Percentiles rank a stretch among this genome's conserved stretches.
Conservation (phyloP, 2,113 vertebrate genomes). For the Cottus gobio region DNA sequence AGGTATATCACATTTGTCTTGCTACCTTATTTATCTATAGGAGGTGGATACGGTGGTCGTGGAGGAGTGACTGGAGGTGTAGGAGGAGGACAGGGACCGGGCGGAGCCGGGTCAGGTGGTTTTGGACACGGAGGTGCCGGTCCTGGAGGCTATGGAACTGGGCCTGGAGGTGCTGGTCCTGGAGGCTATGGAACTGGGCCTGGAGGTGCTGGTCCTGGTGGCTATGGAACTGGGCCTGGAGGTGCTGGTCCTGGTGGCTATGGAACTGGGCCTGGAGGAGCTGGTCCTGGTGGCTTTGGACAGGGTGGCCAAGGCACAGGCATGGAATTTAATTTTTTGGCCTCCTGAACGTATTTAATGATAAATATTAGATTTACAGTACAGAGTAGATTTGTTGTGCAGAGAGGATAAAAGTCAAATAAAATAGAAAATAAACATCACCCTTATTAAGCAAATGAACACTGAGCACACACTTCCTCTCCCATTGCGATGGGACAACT, state of each 20-base stretch:
- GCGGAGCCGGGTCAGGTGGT: conserved; percentile 42
- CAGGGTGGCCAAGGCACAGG: conserved; percentile 47
- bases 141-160: conserved; percentile 51
- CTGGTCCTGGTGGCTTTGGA: conserved; percentile 54
- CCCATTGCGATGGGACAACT: too few species aligned
- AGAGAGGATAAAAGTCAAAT: neutral
- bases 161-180: conserved; percentile 52
- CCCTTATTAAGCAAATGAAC: neutral
- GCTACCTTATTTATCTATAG: conserved; percentile 1
- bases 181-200: conserved; percentile 38
- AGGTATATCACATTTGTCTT: neutral
- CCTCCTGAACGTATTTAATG: neutral
- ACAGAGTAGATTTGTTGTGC: neutral
- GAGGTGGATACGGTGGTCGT: conserved; percentile 49
- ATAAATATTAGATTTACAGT: neutral
- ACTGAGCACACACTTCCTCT: neutral
- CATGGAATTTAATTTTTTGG: neutral
- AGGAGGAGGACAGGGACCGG: conserved; percentile 40
- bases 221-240: conserved; percentile 49
- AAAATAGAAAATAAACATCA: neutral
- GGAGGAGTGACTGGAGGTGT: conserved; percentile 37
- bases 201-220: too few species aligned
- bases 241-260: conserved; percentile 55
- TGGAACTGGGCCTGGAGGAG: conserved; percentile 19
- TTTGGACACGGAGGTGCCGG: conserved; percentile 56